A percentile compares a stretch with the other conserved stretches of the same genome.
These are phyloP conservation scores for Papilio polytes DNA, from an alignment of 1,140 invertebrate species.

Conservation along the genomic window DNA sequence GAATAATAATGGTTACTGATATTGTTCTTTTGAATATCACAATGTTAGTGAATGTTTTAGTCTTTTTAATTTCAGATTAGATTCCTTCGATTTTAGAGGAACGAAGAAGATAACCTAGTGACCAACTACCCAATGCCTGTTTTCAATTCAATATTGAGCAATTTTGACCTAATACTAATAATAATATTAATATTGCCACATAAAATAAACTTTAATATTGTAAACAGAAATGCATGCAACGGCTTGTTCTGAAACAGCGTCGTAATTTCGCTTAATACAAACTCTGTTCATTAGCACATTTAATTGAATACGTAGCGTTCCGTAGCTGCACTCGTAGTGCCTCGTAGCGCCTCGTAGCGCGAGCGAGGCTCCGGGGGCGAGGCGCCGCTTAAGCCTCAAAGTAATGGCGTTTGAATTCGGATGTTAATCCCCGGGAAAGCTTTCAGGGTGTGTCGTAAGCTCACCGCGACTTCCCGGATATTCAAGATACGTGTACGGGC, in stretches of 20 bases:
- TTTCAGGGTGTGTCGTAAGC: constrained; percentile 31
- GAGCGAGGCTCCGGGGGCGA: not conserved
- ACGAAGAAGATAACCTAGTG: too few relatives aligned
- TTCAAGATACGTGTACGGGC: not conserved
- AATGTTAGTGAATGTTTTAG: too few relatives aligned
- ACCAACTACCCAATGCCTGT: too few relatives aligned
- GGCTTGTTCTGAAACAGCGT: constrained; percentile 2
- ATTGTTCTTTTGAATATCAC: not conserved
- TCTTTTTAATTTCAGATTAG: too few relatives aligned
- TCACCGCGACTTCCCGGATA: constrained; percentile 20
- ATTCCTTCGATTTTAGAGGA: too few relatives aligned
- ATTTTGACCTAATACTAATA: too few relatives aligned
- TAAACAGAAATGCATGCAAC: not conserved
- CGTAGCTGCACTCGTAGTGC: not conserved
- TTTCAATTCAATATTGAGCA: too few relatives aligned
- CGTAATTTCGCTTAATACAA: constrained; percentile 17
- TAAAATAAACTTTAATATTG: not conserved
- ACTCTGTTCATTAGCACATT: constrained; percentile 31
- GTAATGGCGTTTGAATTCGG: constrained; percentile 29
- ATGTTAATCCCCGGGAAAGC: constrained; percentile 33
- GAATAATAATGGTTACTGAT: not conserved
- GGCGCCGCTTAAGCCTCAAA: constrained; percentile 15
- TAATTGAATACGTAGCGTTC: constrained; percentile 28
- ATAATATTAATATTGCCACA: too few relatives aligned
- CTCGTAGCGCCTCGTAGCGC: not conserved